phyloP scores from a whole-genome alignment of 2,888 invertebrate species.

The Erynnis tages region DNA sequence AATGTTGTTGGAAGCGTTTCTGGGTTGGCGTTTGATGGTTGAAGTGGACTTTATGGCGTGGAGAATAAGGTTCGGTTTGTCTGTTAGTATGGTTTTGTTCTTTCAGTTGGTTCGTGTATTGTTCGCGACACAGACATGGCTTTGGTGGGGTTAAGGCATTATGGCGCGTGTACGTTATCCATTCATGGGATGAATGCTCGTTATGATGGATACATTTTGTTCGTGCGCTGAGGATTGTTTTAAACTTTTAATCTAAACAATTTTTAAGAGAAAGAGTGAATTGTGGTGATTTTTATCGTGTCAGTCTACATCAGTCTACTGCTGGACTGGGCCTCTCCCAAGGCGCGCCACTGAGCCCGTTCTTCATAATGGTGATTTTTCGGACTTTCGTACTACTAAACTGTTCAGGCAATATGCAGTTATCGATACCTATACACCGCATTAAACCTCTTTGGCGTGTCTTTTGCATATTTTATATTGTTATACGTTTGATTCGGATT shows the following conservation, averaged over 20 bases:
- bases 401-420: too few relatives aligned
- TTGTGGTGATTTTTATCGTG: not conserved
- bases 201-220: slow-evolving; percentile 27
- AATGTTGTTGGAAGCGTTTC: slow-evolving; percentile 27
- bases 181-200: slow-evolving; percentile 24
- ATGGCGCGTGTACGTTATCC: slow-evolving; percentile 26
- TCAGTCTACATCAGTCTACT: too few relatives aligned
- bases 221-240: not conserved
- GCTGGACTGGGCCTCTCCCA: too few relatives aligned
- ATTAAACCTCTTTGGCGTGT: too few relatives aligned
- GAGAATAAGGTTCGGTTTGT: not conserved
- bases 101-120: slow-evolving; percentile 26
- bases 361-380: too few relatives aligned
- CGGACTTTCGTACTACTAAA: too few relatives aligned
- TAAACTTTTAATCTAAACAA: slow-evolving; percentile 5
- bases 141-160: slow-evolving; percentile 29
- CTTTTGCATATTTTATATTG: too few relatives aligned
- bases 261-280: not conserved
- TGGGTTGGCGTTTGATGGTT: not conserved
- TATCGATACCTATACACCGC: too few relatives aligned
- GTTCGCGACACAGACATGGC: slow-evolving; percentile 28
- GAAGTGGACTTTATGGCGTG: not conserved
- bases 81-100: slow-evolving; percentile 6
- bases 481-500: too few relatives aligned
- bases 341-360: too few relatives aligned